Conservation (phyloP, 2,113 vertebrate genomes). For the Oenanthe oenanthe region DNA sequence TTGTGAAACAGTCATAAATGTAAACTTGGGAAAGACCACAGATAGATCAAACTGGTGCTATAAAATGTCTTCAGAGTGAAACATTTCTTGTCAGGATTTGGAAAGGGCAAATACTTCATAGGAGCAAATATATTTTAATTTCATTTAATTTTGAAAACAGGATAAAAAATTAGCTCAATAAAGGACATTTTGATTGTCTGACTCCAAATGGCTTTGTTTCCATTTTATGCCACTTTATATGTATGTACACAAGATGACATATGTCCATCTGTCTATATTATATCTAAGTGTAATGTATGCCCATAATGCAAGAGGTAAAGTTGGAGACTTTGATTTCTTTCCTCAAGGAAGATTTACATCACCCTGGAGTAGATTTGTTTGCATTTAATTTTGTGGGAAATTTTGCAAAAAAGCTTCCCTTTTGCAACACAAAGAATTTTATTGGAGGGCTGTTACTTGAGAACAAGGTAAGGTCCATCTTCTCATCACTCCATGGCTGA, state of each 20-base stretch:
- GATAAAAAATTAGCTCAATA: background rate
- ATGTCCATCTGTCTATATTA: background rate
- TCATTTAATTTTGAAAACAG: background rate
- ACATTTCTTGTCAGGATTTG: background rate
- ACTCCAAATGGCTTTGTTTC: constrained; percentile 26
- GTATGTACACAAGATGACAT: background rate
- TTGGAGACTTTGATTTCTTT: background rate
- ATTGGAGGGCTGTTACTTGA: background rate
- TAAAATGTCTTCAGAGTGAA: background rate
- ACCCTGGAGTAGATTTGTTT: background rate
- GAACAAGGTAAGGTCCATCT: background rate
- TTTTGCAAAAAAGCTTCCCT: background rate
- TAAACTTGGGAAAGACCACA: background rate
- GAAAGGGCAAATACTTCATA: background rate
- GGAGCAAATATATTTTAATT: background rate
- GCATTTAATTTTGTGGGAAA: background rate
- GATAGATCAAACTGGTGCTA: background rate
- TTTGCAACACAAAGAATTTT: background rate
- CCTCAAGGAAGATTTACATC: background rate
- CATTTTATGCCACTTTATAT: constrained; percentile 18
- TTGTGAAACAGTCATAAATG: background rate
- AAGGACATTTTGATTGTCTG: constrained; percentile 16
- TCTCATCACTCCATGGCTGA: background rate
- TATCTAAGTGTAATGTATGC: background rate
- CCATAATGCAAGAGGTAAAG: constrained; percentile 7